Conservation (phyloP, 2,113 vertebrate species). For the Azemiops feae region DNA sequence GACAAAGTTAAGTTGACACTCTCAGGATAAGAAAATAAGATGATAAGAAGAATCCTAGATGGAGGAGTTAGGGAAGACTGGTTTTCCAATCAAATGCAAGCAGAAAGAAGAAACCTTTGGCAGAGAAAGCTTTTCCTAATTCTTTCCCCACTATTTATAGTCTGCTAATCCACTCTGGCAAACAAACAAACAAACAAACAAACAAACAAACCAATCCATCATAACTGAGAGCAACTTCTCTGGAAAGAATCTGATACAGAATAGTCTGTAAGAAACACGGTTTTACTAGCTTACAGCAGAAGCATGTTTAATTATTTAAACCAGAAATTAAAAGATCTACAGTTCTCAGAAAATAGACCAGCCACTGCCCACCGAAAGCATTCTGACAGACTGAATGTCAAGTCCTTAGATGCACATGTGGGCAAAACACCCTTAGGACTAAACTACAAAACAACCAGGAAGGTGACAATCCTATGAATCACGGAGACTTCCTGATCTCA, state of each 20-base stretch:
- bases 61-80: background rate
- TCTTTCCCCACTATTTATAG: background rate
- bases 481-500: background rate
- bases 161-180: background rate
- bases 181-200: background rate
- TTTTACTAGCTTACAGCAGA: background rate
- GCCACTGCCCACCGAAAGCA: background rate
- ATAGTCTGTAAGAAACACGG: background rate
- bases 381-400: background rate
- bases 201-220: background rate
- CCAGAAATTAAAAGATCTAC: background rate
- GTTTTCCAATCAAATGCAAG: background rate
- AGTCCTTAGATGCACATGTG: background rate
- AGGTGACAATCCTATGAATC: constrained; percentile 5
- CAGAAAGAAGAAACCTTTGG: background rate
- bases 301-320: background rate
- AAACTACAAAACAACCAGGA: constrained; percentile 1
- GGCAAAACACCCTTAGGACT: background rate
- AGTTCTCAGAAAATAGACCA: background rate
- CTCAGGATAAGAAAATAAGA: background rate
- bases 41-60: background rate
- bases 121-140: background rate
- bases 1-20: background rate
- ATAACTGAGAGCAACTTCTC: background rate
- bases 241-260: background rate